Evolutionary conservation across 1,140 invertebrate species (phyloP).

Genomic region (Zaprionus inermis): DNA sequence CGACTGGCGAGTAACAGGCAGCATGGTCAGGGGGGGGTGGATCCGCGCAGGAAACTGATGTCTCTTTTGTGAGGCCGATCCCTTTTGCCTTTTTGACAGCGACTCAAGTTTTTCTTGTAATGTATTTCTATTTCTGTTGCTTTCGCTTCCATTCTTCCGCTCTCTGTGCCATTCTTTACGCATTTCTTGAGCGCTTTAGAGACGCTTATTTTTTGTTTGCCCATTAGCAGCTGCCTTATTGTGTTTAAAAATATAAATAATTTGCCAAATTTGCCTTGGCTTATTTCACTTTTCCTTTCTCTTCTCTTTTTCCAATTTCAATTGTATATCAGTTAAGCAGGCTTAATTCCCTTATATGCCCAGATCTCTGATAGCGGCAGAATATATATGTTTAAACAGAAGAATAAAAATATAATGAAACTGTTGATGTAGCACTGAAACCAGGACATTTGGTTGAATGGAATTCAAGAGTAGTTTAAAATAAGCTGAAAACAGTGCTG

Average conservation of each 20-base stretch:
- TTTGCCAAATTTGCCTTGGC: background rate
- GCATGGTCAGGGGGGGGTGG: background rate
- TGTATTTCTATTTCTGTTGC: constrained; percentile 37
- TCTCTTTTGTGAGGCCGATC: constrained; percentile 24
- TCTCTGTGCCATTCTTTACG: background rate
- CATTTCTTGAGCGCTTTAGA: background rate
- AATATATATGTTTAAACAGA: too few species aligned
- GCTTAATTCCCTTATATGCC: background rate
- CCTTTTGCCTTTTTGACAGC: constrained; percentile 50
- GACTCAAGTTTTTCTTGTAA: constrained; percentile 42
- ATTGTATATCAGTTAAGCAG: background rate
- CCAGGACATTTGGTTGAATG: background rate
- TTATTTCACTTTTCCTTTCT: background rate
- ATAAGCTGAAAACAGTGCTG: too few species aligned
- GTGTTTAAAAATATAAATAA: background rate
- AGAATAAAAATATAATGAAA: too few species aligned
- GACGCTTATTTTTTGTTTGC: constrained; percentile 13
- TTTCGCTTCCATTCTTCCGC: background rate
- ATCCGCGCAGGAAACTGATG: background rate
- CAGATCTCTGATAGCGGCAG: too few species aligned
- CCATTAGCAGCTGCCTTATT: background rate
- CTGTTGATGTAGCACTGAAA: background rate
- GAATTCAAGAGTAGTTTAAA: background rate
- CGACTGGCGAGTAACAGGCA: background rate
- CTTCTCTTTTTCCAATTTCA: background rate